These are phyloP conservation scores for Apamea monoglypha DNA, from an alignment of 2,888 invertebrate species.

Conservation along the genomic window DNA sequence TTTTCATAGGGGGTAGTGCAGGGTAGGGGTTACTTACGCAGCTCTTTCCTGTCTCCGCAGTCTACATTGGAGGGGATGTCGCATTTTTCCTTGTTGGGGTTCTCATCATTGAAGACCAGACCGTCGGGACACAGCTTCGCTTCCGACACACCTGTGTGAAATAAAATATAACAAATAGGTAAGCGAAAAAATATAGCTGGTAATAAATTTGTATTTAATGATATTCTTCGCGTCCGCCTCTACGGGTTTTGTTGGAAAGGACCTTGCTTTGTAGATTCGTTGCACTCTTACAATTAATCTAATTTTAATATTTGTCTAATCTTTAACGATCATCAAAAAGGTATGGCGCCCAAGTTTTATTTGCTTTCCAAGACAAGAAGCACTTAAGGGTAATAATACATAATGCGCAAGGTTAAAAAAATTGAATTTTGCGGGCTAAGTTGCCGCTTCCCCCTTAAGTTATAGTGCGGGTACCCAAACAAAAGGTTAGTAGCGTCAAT, in stretches of 20 bases:
- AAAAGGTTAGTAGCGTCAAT: background rate
- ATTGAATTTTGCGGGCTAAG: too few relatives aligned
- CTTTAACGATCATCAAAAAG: background rate
- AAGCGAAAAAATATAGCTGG: background rate
- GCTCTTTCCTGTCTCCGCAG: conserved; percentile 93
- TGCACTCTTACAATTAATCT: background rate
- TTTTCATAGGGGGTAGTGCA: background rate
- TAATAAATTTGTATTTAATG: background rate
- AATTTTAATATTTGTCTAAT: background rate
- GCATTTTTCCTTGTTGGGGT: conserved; percentile 93
- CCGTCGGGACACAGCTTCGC: conserved; percentile 94
- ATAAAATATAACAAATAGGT: background rate
- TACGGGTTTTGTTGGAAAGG: background rate
- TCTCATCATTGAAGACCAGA: conserved; percentile 93
- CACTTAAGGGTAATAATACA: too few relatives aligned
- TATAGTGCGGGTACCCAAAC: background rate
- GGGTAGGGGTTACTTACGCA: conserved; percentile 91
- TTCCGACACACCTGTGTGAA: conserved; percentile 89
- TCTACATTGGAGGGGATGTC: conserved; percentile 95
- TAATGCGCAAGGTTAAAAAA: too few relatives aligned
- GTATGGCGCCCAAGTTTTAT: too few relatives aligned
- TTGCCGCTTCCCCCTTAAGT: too few relatives aligned
- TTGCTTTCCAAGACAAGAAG: background rate
- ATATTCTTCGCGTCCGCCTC: background rate
- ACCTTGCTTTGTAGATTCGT: background rate